Base-by-base conservation (phyloP, 2,888 invertebrate species). In the Gastrophysa polygoni region DNA sequence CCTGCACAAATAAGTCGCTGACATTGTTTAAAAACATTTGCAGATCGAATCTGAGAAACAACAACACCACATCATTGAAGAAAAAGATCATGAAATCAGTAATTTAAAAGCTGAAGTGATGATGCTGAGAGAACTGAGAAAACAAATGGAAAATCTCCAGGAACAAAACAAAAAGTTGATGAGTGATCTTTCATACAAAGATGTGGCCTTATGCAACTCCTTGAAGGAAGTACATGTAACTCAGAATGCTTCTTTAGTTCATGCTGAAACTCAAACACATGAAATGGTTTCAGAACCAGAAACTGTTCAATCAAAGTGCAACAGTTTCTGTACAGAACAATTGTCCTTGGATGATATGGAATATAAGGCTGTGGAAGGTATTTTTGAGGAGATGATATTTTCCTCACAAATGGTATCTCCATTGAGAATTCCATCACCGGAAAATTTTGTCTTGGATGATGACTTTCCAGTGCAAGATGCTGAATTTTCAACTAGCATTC, bases 341-440 rank as follows among this genome's bases (percentile, higher is more conserved):
- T 4, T 14, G 2, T n/a, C 14, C 14, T 38, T 11, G 6, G 2
- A n/a, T 3, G 47, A 34, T 48, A 34, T 11, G 6, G 2, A n/a
- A 1, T 43, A 34, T 48, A 34, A 56, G 8, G 28, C 44, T 44
- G 29, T 69, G 14, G 28, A 44, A 54, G 44, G 62, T 44, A 71
- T 73, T 59, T 67, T 72, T 16, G 51, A 59, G 28, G 68, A 72
- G 47, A 71, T 73, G 71, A 64, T 59, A 46, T 24, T 49, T 38
- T 8, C 64, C 14, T 61, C 69, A 24, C 14, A 2, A 34, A 18
- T 60, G 21, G 32, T 71, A 47, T 69, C 71, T 44, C 62, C 54
- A 28, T 17, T 47, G 38, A 60, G 60, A 28, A 56, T 51, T 21
- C 8, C 16, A 51, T 29, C 47, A 28, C 55, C 38, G 49, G 8